Evolutionary conservation across 2,797 vertebrate genomes (phyloP), one percentile per base, ranked within the genome.

Genomic region (Malacoctenus gilli): DNA sequence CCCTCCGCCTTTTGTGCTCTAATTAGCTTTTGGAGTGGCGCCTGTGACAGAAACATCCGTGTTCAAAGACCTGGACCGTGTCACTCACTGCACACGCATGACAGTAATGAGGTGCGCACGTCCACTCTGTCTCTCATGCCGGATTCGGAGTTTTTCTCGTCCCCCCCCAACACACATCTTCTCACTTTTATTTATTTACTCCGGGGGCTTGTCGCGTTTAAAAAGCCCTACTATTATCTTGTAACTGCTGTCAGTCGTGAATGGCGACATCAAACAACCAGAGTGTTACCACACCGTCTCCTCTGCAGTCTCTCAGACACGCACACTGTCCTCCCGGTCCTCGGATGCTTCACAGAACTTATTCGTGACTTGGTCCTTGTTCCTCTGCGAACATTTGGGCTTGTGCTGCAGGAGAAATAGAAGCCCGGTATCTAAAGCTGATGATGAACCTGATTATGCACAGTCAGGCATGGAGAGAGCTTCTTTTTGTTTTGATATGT

Each of bases 11-110:
- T 77, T 60, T 39, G 61, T 65, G 75, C 68, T 69, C 65, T 88
- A 89, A 91, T 89, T 85, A 84, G 75, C 66, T 77, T 78, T 58
- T 70, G 19, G 63, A 65, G 53, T 47, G 38, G 38, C 10, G 12
- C 25, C 54, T 34, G 63, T 66, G 68, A 81, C 77, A 54, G 68
- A 32, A 58, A 61, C 71, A 78, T 78, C 56, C 59, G 25, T 70
- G 56, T 75, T 80, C 72, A 84, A 79, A 84, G 77, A 70, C 2
- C 41, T 4, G 20, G 46, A 64, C 77, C 23, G 3, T 44, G 66
- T 40, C 18, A 23, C 63, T 80, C 79, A 53, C 40, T 36, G 40
- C 11, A 13, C 12, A 0, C n/a, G n/a, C 25, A 28, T 9, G 25
- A 28, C 25, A 28, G 30, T 84, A 85, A 89, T 77, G 79, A 85